Evolutionary conservation across 2,888 invertebrate species (phyloP).

Genomic region (Phrixothrix hirtus): DNA sequence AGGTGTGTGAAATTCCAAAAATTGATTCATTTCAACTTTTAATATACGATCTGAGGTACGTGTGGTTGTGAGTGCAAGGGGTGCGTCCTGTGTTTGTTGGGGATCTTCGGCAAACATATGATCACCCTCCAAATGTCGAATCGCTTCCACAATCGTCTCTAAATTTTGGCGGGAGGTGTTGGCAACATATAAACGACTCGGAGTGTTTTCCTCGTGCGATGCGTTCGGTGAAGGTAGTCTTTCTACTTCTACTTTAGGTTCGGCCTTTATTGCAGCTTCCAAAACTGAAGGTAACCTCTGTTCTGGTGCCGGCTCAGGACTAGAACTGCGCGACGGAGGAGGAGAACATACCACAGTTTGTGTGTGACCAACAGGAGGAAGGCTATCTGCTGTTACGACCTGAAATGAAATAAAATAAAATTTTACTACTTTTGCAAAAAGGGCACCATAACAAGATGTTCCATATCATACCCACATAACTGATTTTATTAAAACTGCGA

Average conservation of each 20-base stretch:
- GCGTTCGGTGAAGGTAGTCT: constrained; percentile 65
- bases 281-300: constrained; percentile 70
- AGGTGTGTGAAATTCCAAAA: constrained; percentile 62
- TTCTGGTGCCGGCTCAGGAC: constrained; percentile 52
- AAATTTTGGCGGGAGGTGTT: constrained; percentile 90
- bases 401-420: constrained; percentile 45
- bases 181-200: constrained; percentile 62
- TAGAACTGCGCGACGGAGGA: constrained; percentile 55
- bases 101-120: constrained; percentile 84
- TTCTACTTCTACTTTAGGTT: constrained; percentile 79
- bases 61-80: constrained; percentile 63
- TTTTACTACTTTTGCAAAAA: too few relatives aligned
- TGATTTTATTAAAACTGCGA: too few relatives aligned
- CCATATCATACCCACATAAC: too few relatives aligned
- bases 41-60: constrained; percentile 52
- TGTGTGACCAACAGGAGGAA: constrained; percentile 65
- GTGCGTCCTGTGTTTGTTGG: constrained; percentile 56
- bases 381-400: constrained; percentile 59
- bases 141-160: constrained; percentile 98
- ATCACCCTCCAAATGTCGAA: constrained; percentile 95
- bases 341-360: constrained; percentile 67
- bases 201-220: constrained; percentile 56
- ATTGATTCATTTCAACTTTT: constrained; percentile 65
- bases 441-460: too few relatives aligned
- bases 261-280: constrained; percentile 85